phyloP scores from a whole-genome alignment of 2,797 vertebrate species.

The Antennarius maculatus region DNA sequence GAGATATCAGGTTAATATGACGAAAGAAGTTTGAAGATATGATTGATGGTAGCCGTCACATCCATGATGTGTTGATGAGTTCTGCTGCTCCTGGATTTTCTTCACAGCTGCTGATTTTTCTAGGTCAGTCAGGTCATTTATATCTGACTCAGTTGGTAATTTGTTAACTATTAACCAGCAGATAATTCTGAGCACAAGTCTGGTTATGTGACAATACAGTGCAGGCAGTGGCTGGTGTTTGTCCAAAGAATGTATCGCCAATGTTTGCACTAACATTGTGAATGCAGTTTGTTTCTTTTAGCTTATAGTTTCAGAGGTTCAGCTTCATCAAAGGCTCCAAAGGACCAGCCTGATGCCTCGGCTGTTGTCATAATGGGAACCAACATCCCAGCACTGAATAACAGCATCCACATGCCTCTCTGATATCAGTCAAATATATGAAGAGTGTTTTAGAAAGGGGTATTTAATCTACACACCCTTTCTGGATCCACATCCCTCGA shows the following conservation, averaged over 20 bases:
- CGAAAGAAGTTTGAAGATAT: neutral
- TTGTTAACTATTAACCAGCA: slow-evolving; percentile 23
- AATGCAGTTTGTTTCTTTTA: neutral
- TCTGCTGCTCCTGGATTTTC: slow-evolving; percentile 13
- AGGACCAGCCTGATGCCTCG: slow-evolving; percentile 60
- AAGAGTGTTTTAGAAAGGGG: neutral
- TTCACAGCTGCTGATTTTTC: slow-evolving; percentile 25
- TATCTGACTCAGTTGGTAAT: neutral
- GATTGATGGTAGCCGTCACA: slow-evolving; percentile 1
- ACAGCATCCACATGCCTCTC: slow-evolving; percentile 7
- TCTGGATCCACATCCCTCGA: neutral
- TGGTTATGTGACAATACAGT: neutral
- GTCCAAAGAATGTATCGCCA: slow-evolving; percentile 1
- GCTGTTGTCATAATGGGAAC: slow-evolving; percentile 13
- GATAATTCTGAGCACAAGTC: neutral
- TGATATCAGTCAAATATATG: neutral
- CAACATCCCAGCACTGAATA: slow-evolving; percentile 12
- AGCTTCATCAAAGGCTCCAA: slow-evolving; percentile 40
- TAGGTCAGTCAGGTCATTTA: slow-evolving; percentile 1
- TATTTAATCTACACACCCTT: no score
- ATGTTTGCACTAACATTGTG: neutral
- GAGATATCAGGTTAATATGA: slow-evolving; percentile 12
- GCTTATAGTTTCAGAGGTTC: slow-evolving; percentile 4
- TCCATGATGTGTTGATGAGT: slow-evolving; percentile 3
- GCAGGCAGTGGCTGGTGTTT: neutral